Conservation (phyloP, 2,113 vertebrate species). For the Aegithalos caudatus region DNA sequence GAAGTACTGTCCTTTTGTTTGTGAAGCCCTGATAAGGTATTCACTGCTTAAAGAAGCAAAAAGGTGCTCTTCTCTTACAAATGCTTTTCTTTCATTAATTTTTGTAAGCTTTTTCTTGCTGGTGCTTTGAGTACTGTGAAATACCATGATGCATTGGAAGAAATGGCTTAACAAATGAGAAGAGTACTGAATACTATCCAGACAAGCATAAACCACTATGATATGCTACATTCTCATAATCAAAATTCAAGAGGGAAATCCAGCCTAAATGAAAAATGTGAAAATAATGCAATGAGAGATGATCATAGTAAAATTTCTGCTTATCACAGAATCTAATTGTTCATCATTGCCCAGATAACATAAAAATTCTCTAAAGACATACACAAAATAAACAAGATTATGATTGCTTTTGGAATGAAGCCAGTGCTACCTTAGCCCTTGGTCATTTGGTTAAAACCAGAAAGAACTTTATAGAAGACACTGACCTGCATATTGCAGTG, state of each 20-base stretch:
- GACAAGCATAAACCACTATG: not conserved
- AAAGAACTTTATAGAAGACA: not conserved
- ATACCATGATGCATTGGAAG: not conserved
- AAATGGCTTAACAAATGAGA: not conserved
- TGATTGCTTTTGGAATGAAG: not conserved
- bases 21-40: not conserved
- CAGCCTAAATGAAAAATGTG: not conserved
- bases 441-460: not conserved
- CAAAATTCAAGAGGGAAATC: not conserved
- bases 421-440: not conserved
- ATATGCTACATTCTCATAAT: not conserved
- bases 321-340: not conserved
- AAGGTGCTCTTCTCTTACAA: not conserved
- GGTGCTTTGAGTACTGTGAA: conserved; percentile 1
- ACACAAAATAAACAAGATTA: not conserved
- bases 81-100: not conserved
- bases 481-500: not conserved
- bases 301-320: not conserved
- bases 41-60: not conserved
- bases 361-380: not conserved
- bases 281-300: not conserved
- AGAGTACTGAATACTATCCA: not conserved
- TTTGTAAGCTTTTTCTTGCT: not conserved
- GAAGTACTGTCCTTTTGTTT: not conserved
- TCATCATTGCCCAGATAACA: not conserved